Evolutionary conservation across 2,113 vertebrate species (phyloP).

Genomic region (Felis chaus): DNA sequence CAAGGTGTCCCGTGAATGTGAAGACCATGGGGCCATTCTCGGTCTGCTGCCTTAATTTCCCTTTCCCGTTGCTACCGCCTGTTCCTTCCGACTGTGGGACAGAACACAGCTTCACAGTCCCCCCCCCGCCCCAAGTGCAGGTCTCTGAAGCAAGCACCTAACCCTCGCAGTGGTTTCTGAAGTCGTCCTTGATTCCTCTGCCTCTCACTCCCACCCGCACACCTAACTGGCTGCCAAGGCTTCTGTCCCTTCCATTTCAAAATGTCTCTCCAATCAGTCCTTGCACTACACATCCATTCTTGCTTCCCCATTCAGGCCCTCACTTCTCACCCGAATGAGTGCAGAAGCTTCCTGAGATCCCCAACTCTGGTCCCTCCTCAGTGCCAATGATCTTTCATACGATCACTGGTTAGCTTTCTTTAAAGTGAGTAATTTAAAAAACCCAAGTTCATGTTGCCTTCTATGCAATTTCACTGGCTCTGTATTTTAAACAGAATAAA

Average conservation of each 20-base stretch:
- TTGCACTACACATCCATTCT: neutral
- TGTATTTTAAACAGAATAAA: constrained; percentile 2
- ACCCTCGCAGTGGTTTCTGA: neutral
- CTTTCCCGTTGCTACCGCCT: constrained; percentile 45
- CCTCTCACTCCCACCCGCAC: neutral
- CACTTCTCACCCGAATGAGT: neutral
- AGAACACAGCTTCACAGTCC: constrained; percentile 44
- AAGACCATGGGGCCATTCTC: neutral
- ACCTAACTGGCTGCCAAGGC: neutral
- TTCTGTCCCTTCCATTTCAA: neutral
- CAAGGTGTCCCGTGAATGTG: neutral
- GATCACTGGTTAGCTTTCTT: neutral
- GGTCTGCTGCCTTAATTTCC: neutral
- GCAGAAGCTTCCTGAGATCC: neutral
- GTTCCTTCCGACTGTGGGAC: constrained; percentile 75
- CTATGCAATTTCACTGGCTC: constrained; percentile 31
- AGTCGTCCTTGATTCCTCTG: neutral
- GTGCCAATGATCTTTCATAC: neutral
- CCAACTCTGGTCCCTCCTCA: neutral
- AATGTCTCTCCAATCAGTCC: neutral
- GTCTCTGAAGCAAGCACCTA: constrained; percentile 72
- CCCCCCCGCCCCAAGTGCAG: constrained; percentile 35
- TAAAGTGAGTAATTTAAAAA: neutral
- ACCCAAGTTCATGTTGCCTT: neutral
- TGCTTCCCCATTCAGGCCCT: neutral